These are phyloP conservation scores for Alauda arvensis DNA, from an alignment of 2,797 vertebrate genomes.

Conservation along the genomic window DNA sequence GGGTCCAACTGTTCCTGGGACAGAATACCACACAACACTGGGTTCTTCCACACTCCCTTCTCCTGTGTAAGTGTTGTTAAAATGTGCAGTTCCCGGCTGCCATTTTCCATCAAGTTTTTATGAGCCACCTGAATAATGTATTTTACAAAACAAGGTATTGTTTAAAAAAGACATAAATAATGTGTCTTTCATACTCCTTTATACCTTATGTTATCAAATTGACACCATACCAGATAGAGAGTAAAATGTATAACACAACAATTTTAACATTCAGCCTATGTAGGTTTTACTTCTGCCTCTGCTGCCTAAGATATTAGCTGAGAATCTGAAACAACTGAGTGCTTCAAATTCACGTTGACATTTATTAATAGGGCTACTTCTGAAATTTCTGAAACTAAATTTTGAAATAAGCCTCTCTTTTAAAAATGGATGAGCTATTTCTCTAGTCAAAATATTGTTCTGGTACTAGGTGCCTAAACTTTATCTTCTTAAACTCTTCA, in stretches of 20 bases:
- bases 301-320: not conserved
- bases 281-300: not conserved
- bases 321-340: not conserved
- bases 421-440: not conserved
- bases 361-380: not conserved
- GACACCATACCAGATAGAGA: not conserved
- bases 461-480: not conserved
- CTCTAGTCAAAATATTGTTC: not conserved
- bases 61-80: slow-evolving; percentile 81
- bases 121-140: slow-evolving; percentile 75
- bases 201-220: not conserved
- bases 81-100: slow-evolving; percentile 80
- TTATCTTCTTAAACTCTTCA: not conserved
- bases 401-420: not conserved
- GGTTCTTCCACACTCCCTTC: slow-evolving; percentile 85
- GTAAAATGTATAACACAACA: not conserved
- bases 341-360: not conserved
- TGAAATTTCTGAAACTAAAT: not conserved
- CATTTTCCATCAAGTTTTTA: slow-evolving; percentile 82
- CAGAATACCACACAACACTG: slow-evolving; percentile 81
- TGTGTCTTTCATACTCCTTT: not conserved
- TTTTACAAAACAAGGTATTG: slow-evolving; percentile 28
- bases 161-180: not conserved
- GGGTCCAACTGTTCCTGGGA: slow-evolving; percentile 74
- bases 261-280: not conserved